Conservation (phyloP, 2,113 vertebrate species). For the Panurus biarmicus region DNA sequence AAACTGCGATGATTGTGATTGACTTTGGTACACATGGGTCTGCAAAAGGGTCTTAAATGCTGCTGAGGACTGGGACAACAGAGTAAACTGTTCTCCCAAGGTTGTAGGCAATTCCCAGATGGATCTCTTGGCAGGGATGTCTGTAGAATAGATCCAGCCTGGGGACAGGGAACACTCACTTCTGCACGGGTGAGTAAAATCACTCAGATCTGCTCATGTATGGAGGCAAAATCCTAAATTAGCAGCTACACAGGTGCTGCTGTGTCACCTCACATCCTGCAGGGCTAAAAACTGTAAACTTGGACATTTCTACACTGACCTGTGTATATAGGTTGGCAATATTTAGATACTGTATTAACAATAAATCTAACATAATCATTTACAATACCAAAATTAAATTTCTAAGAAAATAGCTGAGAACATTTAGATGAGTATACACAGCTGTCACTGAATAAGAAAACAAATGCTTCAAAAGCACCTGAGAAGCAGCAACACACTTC, state of each 20-base stretch:
- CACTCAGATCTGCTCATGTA: fast-evolving
- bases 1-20: not conserved
- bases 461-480: not conserved
- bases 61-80: not conserved
- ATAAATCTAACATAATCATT: not conserved
- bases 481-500: not conserved
- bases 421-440: not conserved
- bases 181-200: not conserved
- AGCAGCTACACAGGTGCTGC: not conserved
- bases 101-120: not conserved
- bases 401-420: not conserved
- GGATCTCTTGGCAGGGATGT: not conserved
- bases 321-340: not conserved
- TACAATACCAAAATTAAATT: not conserved
- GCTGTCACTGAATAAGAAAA: not conserved
- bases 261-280: not conserved
- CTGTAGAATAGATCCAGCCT: not conserved
- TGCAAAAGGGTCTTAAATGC: not conserved
- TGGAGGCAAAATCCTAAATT: not conserved
- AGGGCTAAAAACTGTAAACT: not conserved
- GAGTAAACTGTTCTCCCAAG: too few relatives aligned
- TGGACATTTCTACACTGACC: not conserved
- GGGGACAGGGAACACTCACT: not conserved
- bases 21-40: not conserved
- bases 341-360: not conserved